These are phyloP conservation scores for Hyles vespertilio DNA, from an alignment of 1,140 invertebrate genomes.

Conservation along the genomic window DNA sequence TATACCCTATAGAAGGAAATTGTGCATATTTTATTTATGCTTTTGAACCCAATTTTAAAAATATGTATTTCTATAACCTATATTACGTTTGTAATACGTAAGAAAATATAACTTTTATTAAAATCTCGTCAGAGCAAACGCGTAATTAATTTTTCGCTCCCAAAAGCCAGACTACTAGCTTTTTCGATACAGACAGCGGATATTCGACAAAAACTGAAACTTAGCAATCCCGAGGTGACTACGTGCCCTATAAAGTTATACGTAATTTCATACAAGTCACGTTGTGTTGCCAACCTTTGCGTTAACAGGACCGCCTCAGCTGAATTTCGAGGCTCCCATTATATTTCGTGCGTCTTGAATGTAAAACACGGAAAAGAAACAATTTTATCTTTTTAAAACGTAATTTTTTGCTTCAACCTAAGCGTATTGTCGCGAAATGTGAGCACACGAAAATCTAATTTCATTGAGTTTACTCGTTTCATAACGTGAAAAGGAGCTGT, in stretches of 20 bases:
- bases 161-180: neutral
- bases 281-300: slow-evolving; percentile 15
- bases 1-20: no score
- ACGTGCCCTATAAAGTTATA: slow-evolving; percentile 23
- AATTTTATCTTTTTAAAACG: slow-evolving; percentile 11
- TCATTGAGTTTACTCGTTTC: no score
- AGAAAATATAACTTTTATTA: no score
- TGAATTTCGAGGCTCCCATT: slow-evolving; percentile 23
- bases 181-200: slow-evolving; percentile 16
- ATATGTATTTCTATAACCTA: no score
- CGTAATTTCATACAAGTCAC: slow-evolving; percentile 12
- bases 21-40: no score
- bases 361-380: slow-evolving; percentile 19
- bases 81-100: no score
- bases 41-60: no score
- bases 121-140: no score
- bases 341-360: slow-evolving; percentile 27
- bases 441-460: no score
- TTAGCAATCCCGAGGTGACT: slow-evolving; percentile 25
- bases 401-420: no score
- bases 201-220: slow-evolving; percentile 37
- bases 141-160: neutral
- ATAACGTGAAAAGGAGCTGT: no score
- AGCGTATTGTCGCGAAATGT: no score
- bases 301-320: slow-evolving; percentile 14